Evolutionary conservation across 2,797 vertebrate genomes (phyloP), one percentile per base, ranked within the genome.

Genomic region (Centropyge bicolor): DNA sequence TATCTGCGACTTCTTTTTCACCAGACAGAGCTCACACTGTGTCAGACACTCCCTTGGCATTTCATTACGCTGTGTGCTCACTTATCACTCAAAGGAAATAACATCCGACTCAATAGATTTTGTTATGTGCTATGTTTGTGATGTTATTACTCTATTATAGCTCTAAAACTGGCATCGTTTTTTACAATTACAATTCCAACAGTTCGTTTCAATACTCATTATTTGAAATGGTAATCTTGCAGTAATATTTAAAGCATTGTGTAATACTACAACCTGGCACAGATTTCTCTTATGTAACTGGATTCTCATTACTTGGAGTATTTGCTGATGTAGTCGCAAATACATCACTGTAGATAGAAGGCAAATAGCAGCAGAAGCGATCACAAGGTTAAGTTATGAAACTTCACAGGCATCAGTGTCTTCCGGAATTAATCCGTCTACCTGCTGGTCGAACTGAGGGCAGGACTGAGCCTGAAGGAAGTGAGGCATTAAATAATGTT

Each of bases 241-340:
- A 1, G 14, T 52, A 36, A 70, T 76, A 70, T 72, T 73, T 59
- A 55, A 11, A 35, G 46, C 51, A 31, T 8, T 71, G 19, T 41
- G 5, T 36, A 41, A 60, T 56, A 48, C 36, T 8, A 52, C 40
- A 31, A 70, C 35, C 46, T 77, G 73, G 68, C 80, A 71, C 20
- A 7, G 52, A 35, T 49, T 69, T 40, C 36, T 20, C 52, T 54
- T 20, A 54, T 55, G 49, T 14, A 65, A 81, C 19, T 72, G 1
- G n/a, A 60, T 83, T 67, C 16, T 49, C 65, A 65, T 70, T 35
- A 60, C 19, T 72, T 70, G 60, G 19, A 38, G 68, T 65, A 68
- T 81, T 73, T 80, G 67, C 65, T 75, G 62, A 77, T 76, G 40
- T 48, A 24, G 24, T n/a, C 24, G 17, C 38, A 74, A 76, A 87